Conservation (phyloP, 1,140 invertebrate species). For the Mactra quadrangularis region DNA sequence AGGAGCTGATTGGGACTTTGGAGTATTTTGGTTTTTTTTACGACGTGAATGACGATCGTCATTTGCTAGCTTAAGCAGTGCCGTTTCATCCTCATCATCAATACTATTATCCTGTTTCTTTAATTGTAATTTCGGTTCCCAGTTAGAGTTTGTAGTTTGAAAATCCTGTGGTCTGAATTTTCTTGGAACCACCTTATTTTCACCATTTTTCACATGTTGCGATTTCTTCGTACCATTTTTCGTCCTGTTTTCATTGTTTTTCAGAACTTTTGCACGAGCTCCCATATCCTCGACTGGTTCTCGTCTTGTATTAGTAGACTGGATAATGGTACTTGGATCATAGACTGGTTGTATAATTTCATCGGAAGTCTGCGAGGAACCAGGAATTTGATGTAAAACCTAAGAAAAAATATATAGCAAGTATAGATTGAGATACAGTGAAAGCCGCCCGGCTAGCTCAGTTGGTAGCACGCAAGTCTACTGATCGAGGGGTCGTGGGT, state of each 20-base stretch:
- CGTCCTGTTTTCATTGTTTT: constrained; percentile 39
- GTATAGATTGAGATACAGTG: too few relatives aligned
- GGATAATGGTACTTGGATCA: neutral
- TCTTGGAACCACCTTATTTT: neutral
- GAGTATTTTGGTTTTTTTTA: neutral
- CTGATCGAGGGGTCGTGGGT: too few relatives aligned
- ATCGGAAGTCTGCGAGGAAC: neutral
- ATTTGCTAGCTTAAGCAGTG: constrained; percentile 10
- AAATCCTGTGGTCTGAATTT: neutral
- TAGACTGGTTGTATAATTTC: neutral
- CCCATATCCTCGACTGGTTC: neutral
- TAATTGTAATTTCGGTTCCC: constrained; percentile 13
- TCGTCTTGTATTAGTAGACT: neutral
- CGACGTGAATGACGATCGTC: neutral
- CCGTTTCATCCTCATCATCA: neutral
- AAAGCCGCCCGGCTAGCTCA: too few relatives aligned
- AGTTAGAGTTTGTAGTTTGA: neutral
- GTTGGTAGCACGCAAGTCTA: too few relatives aligned
- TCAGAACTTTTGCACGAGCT: constrained; percentile 5
- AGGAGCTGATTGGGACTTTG: neutral
- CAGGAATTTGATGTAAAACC: neutral
- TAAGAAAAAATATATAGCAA: neutral
- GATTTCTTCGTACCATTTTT: constrained; percentile 28
- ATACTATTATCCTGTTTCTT: constrained; percentile 27
- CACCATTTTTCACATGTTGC: neutral